Evolutionary conservation across 2,113 vertebrate genomes (phyloP), one percentile per base, ranked within the genome.

Genomic region (Sturnira hondurensis): DNA sequence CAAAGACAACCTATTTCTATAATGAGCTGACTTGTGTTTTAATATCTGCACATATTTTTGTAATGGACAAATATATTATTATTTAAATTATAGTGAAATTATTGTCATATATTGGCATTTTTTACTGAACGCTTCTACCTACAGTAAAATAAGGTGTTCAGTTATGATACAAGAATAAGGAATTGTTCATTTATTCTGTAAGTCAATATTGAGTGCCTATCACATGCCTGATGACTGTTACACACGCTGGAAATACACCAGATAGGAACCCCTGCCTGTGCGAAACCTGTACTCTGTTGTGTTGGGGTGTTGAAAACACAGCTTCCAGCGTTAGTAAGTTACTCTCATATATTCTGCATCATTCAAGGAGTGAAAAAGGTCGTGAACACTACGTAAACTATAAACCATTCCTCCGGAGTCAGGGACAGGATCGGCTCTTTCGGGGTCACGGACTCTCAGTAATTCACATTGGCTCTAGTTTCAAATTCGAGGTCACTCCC

Each of bases 21-120:
- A 96, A 65, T 70, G 83, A 26, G 26, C 28, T 80, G 84, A 81
- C 54, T 68, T 94, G 71, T 71, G 78, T 95, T 81, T 96, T 84
- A 80, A 22, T 89, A 86, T 52, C 65, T 82, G 52, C 22, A n/a
- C 8, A 67, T 84, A 68, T 63, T 89, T 90, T 93, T 92, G 4
- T 58, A 91, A 67, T 83, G 54, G 41, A 45, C 6, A 89, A 83
- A 78, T 47, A 81, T 24, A 73, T 54, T 82, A 54, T 68, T 91
- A 8, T 85, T 91, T 85, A 83, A 95, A 86, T 95, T 92, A 68
- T n/a, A 80, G 20, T 83, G 43, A 85, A 81, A 73, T 52, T 67
- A 88, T 41, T 90, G 19, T 33, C 45, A 52, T 16, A 68, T 80
- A 47, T 85, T 91, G 22, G 6, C 50, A 88, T 81, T 91, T 96